phyloP scores from a whole-genome alignment of 2,888 invertebrate species.

The Thereva unica region DNA sequence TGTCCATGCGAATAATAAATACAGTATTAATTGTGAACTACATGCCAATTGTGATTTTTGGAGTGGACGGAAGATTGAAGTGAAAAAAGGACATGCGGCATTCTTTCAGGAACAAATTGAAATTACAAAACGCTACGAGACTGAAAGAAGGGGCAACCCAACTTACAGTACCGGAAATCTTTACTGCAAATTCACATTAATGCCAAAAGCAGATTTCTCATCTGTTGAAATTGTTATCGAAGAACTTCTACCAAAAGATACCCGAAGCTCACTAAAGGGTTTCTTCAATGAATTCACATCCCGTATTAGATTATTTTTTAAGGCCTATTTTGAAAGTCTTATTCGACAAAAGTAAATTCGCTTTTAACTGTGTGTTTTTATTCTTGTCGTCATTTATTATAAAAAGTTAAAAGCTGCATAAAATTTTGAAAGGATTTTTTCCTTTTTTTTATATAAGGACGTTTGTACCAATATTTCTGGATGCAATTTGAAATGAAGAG shows the following conservation, averaged over 20 bases:
- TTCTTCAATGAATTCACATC: constrained; percentile 35
- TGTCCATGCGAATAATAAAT: constrained; percentile 15
- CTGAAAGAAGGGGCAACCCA: background rate
- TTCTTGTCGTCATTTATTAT: too few relatives aligned
- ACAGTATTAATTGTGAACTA: constrained; percentile 25
- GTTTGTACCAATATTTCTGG: too few relatives aligned
- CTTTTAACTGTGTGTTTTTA: background rate
- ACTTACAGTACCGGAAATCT: background rate
- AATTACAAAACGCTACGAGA: constrained; percentile 4
- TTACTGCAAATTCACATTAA: constrained; percentile 14
- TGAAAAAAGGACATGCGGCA: constrained; percentile 20
- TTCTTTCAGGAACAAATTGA: constrained; percentile 31
- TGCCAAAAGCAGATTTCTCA: constrained; percentile 11
- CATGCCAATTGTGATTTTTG: constrained; percentile 20
- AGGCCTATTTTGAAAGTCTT: constrained; percentile 35
- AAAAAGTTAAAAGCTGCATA: too few relatives aligned
- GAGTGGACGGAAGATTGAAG: constrained; percentile 22
- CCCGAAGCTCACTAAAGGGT: constrained; percentile 4
- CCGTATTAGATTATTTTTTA: constrained; percentile 31
- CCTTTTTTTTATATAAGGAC: too few relatives aligned
- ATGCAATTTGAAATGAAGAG: too few relatives aligned
- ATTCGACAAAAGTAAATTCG: background rate
- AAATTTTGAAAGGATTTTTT: too few relatives aligned
- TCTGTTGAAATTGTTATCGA: constrained; percentile 3
- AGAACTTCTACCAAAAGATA: background rate